phyloP scores from a whole-genome alignment of 1,140 invertebrate species.

The Magallana gigas region DNA sequence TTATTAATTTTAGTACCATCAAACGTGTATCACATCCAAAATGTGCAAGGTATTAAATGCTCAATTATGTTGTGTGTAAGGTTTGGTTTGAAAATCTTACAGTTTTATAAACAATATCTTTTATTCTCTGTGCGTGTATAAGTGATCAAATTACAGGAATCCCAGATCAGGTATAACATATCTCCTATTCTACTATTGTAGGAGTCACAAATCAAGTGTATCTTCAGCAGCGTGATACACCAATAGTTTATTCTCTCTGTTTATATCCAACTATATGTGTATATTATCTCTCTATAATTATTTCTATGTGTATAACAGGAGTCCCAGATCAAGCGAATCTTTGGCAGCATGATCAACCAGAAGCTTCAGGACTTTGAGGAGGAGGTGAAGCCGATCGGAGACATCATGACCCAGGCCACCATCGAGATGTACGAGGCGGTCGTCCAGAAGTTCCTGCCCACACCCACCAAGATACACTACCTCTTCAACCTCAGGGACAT shows the following conservation, averaged over 20 bases:
- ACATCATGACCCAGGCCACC: slow-evolving; percentile 84
- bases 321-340: slow-evolving; percentile 88
- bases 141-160: background rate
- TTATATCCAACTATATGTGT: no score
- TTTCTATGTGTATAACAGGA: slow-evolving; percentile 77
- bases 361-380: slow-evolving; percentile 88
- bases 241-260: no score
- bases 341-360: slow-evolving; percentile 89
- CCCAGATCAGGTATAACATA: slow-evolving; percentile 79
- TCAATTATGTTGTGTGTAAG: no score
- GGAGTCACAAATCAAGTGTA: no score
- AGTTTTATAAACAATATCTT: no score
- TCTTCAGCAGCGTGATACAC: no score
- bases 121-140: background rate
- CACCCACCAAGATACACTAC: slow-evolving; percentile 93
- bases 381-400: slow-evolving; percentile 85
- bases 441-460: slow-evolving; percentile 87
- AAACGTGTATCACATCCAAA: background rate
- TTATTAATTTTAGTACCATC: background rate
- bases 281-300: no score
- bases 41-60: no score
- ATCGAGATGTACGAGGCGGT: slow-evolving; percentile 88
- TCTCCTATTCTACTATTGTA: no score
- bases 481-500: slow-evolving; percentile 93
- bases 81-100: no score